Conservation (phyloP, 1,140 invertebrate species). For the Drosophila bifasciata region DNA sequence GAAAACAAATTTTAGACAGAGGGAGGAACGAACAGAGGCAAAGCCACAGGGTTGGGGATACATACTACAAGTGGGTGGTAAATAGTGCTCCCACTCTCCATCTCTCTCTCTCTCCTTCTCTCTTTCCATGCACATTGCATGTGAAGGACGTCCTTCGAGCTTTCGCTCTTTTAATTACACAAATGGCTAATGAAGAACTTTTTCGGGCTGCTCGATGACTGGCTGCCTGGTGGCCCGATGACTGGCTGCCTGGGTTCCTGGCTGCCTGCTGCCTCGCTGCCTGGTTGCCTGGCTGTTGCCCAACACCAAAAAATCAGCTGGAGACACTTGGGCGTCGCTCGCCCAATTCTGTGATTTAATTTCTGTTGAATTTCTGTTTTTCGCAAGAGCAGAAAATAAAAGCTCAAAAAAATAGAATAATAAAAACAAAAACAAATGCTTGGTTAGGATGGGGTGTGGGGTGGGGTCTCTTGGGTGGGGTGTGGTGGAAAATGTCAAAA, state of each 20-base stretch:
- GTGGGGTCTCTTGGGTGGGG: conserved; percentile 3
- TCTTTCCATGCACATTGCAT: no score
- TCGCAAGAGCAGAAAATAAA: conserved; percentile 15
- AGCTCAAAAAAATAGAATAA: conserved; percentile 5
- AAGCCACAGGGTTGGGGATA: neutral
- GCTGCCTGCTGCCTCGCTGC: no score
- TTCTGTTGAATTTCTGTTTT: conserved; percentile 45
- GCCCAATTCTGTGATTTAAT: conserved; percentile 39
- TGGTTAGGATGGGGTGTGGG: neutral
- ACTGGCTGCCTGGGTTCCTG: conserved; percentile 28
- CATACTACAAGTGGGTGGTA: neutral
- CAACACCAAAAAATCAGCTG: conserved; percentile 31
- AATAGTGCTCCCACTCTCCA: neutral
- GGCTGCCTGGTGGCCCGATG: no score
- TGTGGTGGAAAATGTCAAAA: conserved; percentile 40
- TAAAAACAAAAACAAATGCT: conserved; percentile 6
- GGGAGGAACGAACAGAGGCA: neutral
- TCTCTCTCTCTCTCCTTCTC: conserved; percentile 1
- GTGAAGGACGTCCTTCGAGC: conserved; percentile 59
- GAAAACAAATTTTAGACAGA: conserved; percentile 69
- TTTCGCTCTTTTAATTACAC: conserved; percentile 65
- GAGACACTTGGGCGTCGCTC: conserved; percentile 48
- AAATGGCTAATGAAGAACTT: conserved; percentile 68
- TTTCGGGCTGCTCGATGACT: conserved; percentile 20
- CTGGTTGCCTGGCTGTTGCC: conserved; percentile 15